Evolutionary conservation across 2,113 vertebrate species (phyloP).

Genomic region (Leuciscus idus): DNA sequence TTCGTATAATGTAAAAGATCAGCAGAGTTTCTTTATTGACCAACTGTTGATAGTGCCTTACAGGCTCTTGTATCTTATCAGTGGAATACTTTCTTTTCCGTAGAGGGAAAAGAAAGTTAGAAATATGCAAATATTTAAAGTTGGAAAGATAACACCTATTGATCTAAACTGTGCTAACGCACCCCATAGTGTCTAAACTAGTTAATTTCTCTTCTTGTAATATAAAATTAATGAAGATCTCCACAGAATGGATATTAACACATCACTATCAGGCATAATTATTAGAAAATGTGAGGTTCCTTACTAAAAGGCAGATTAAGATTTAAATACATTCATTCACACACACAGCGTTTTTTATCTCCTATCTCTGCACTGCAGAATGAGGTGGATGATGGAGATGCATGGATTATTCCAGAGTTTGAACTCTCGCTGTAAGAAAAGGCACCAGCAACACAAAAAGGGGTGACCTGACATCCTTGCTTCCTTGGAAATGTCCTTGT

Average conservation of each 20-base stretch:
- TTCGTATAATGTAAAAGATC: slow-evolving; percentile 4
- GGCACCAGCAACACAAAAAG: background rate
- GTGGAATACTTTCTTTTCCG: background rate
- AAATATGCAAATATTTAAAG: slow-evolving; percentile 20
- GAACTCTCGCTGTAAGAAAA: background rate
- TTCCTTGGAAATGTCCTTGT: too few species aligned
- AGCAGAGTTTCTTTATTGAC: slow-evolving; percentile 31
- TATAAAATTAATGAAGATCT: slow-evolving; percentile 59
- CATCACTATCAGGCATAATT: slow-evolving; percentile 49
- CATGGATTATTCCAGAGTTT: slow-evolving; percentile 31
- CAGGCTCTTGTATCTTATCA: slow-evolving; percentile 18
- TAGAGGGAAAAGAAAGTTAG: background rate
- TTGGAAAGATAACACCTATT: slow-evolving; percentile 33
- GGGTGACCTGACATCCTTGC: too few species aligned
- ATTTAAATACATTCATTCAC: slow-evolving; percentile 52
- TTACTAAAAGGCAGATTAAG: slow-evolving; percentile 50
- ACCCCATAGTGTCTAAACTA: slow-evolving; percentile 5
- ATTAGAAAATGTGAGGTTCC: slow-evolving; percentile 37
- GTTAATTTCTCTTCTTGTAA: slow-evolving; percentile 53
- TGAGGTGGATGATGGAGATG: background rate
- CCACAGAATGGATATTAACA: slow-evolving; percentile 50
- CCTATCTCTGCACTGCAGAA: background rate
- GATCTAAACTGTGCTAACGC: slow-evolving; percentile 40
- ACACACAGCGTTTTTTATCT: slow-evolving; percentile 25
- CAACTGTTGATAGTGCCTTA: slow-evolving; percentile 36